Evolutionary conservation across 2,888 invertebrate species (phyloP).

Genomic region (Caenorhabditis sp.): DNA sequence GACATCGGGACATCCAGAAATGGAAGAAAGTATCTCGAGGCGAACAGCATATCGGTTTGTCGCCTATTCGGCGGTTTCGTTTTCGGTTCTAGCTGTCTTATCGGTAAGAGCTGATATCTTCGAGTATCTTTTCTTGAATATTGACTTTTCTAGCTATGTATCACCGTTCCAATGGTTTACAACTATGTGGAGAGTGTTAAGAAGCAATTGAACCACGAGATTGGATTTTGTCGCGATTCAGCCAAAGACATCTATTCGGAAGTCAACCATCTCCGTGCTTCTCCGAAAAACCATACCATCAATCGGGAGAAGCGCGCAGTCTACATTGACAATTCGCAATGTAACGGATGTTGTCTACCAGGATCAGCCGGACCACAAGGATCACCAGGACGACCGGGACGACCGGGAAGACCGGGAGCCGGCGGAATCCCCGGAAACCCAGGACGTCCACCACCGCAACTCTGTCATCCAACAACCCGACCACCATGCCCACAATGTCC

Average conservation of each 20-base stretch:
- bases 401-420: conserved; percentile 48
- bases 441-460: conserved; percentile 43
- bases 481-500: conserved; percentile 53
- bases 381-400: conserved; percentile 56
- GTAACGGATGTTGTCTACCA: conserved; percentile 55
- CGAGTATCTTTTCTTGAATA: too few species aligned
- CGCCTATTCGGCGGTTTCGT: neutral
- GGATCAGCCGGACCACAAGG: conserved; percentile 60
- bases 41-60: neutral
- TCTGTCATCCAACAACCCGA: conserved; percentile 45
- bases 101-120: neutral
- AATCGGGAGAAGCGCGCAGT: neutral
- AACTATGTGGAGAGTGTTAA: conserved; percentile 38
- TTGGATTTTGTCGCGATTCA: conserved; percentile 33
- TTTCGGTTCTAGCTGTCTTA: conserved; percentile 3
- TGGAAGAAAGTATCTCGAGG: neutral
- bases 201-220: conserved; percentile 28
- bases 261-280: conserved; percentile 36
- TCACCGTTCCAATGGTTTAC: conserved; percentile 28
- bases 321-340: conserved; percentile 19
- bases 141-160: conserved; percentile 9
- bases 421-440: conserved; percentile 54
- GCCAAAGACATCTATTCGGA: conserved; percentile 51
- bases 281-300: conserved; percentile 9
- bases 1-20: too few species aligned